Conservation (phyloP, 2,113 vertebrate genomes). For the Microtus ochrogaster region DNA sequence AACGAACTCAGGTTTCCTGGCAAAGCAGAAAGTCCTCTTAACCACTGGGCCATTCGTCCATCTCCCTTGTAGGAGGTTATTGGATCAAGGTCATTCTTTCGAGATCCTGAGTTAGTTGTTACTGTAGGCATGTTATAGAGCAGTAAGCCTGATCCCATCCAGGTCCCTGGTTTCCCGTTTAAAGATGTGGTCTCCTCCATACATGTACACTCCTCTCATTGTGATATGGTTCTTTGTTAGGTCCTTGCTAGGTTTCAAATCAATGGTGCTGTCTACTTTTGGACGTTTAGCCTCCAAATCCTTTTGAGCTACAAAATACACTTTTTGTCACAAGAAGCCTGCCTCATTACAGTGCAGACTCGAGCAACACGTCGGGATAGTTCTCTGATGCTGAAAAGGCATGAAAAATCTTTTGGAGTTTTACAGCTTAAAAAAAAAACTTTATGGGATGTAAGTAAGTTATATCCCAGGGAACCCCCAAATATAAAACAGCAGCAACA, state of each 20-base stretch:
- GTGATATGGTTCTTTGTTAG: not conserved
- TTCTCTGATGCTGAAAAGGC: slow-evolving; percentile 17
- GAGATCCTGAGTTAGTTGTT: not conserved
- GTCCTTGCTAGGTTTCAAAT: not conserved
- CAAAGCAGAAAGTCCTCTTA: not conserved
- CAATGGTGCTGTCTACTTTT: not conserved
- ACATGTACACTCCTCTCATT: not conserved
- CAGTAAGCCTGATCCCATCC: not conserved
- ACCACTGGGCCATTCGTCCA: not conserved
- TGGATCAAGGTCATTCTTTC: not conserved
- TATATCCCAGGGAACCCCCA: slow-evolving; percentile 34
- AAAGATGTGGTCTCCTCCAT: not conserved
- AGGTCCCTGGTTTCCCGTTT: not conserved
- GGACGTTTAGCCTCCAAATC: not conserved
- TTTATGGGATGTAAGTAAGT: not conserved
- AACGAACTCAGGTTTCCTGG: not conserved
- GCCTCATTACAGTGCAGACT: not conserved
- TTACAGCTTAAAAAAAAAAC: slow-evolving; percentile 17
- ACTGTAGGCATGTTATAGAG: not conserved
- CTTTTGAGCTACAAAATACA: not conserved
- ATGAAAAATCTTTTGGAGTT: slow-evolving; percentile 24
- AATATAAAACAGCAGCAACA: not conserved
- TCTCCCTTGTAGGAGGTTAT: not conserved
- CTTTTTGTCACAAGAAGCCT: not conserved
- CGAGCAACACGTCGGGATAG: not conserved